These are phyloP conservation scores for Solenopsis invicta DNA, from an alignment of 1,140 invertebrate genomes.

Conservation along the genomic window DNA sequence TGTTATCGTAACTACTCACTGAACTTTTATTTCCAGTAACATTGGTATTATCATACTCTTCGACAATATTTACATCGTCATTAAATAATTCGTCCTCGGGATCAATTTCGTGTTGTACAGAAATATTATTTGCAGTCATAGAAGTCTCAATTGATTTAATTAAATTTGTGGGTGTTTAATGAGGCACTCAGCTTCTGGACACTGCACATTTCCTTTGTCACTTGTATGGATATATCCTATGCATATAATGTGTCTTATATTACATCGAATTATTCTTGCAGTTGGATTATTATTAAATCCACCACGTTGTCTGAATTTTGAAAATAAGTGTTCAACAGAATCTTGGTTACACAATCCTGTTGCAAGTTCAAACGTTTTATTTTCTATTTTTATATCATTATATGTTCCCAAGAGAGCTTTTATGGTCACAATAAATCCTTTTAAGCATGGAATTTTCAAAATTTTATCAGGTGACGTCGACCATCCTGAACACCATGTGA, in stretches of 20 bases:
- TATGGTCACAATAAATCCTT: neutral
- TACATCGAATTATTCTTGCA: neutral
- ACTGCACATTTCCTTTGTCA: constrained; percentile 11
- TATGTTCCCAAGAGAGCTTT: neutral
- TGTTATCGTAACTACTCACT: too few species aligned
- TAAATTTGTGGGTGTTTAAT: neutral
- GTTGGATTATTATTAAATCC: constrained; percentile 22
- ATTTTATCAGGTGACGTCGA: neutral
- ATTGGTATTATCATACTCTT: neutral
- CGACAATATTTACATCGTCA: neutral
- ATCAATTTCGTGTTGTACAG: neutral
- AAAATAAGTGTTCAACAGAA: constrained; percentile 19
- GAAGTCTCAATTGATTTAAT: neutral
- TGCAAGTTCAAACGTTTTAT: neutral
- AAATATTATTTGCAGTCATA: neutral
- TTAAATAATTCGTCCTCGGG: neutral
- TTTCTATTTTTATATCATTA: neutral
- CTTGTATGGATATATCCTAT: neutral
- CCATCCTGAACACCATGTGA: neutral
- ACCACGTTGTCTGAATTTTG: neutral
- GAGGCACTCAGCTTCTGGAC: neutral
- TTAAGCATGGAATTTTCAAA: neutral
- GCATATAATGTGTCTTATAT: neutral
- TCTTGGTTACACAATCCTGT: constrained; percentile 12
- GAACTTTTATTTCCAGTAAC: too few species aligned